Evolutionary conservation across 1,140 invertebrate genomes (phyloP).

Genomic region (Coelopa frigida): DNA sequence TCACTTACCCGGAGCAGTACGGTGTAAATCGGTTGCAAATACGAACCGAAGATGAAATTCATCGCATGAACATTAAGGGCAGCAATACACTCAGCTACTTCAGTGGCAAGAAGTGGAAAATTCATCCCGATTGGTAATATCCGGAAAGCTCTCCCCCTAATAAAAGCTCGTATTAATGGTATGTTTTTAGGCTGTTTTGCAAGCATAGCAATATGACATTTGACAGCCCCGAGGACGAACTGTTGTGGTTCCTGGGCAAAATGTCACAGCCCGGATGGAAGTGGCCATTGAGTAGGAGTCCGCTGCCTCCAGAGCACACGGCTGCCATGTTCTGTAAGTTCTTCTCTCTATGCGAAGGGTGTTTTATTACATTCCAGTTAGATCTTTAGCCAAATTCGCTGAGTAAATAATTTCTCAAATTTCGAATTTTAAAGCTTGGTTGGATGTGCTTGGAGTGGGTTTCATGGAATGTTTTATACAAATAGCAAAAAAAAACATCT

Average conservation of each 20-base stretch:
- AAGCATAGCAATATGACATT: conserved; percentile 52
- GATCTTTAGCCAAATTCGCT: too few species aligned
- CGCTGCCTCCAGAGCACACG: conserved; percentile 45
- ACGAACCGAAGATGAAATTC: conserved; percentile 59
- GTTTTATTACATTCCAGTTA: too few species aligned
- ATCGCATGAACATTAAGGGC: conserved; percentile 53
- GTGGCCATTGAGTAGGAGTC: conserved; percentile 58
- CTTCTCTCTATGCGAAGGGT: background rate
- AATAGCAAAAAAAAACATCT: too few species aligned
- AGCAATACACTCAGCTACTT: conserved; percentile 61
- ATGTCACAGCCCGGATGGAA: conserved; percentile 67
- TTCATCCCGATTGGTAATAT: conserved; percentile 81
- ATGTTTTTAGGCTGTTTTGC: conserved; percentile 49
- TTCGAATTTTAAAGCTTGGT: too few species aligned
- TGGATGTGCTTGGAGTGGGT: too few species aligned
- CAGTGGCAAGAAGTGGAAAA: conserved; percentile 69
- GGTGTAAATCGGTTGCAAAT: conserved; percentile 63
- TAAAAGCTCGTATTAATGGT: background rate
- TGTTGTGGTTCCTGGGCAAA: conserved; percentile 68
- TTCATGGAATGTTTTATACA: too few species aligned
- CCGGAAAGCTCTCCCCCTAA: conserved; percentile 3
- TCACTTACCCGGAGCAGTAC: conserved; percentile 72
- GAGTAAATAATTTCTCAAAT: conserved; percentile 6
- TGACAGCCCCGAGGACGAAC: conserved; percentile 58
- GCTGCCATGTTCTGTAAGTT: conserved; percentile 43